Percentiles rank a stretch among this genome's conserved stretches.
Conservation (phyloP, 2,888 invertebrate species). For the Chaetogeoica ovagalla region DNA sequence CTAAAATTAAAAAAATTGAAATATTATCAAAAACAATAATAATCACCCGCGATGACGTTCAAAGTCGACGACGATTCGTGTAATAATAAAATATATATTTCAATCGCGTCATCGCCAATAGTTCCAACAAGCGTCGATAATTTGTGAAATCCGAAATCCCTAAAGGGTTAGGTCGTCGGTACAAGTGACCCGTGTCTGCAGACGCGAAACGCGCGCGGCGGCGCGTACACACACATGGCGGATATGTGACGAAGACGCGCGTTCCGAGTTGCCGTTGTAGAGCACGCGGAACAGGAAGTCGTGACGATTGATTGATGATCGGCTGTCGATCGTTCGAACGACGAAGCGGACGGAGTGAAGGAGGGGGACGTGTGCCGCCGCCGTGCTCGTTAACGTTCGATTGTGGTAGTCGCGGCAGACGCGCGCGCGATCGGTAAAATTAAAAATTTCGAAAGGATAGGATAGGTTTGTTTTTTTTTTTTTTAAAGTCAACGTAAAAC, state of each 20-base stretch:
- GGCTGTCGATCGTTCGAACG: conserved; percentile 37
- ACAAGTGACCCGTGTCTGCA: not conserved
- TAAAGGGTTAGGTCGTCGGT: conserved; percentile 14
- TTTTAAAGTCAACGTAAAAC: not conserved
- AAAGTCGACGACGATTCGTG: not conserved
- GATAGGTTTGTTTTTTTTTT: no score
- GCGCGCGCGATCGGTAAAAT: conserved; percentile 29
- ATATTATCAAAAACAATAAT: no score
- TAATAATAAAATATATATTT: not conserved
- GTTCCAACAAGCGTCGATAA: conserved; percentile 39
- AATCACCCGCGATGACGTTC: not conserved
- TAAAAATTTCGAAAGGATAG: conserved; percentile 14
- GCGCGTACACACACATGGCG: not conserved
- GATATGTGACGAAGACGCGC: conserved; percentile 30
- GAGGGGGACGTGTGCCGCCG: conserved; percentile 15
- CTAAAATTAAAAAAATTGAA: no score
- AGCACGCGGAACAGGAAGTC: conserved; percentile 49
- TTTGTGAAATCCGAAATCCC: conserved; percentile 43
- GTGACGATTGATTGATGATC: conserved; percentile 49
- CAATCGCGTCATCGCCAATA: not conserved
- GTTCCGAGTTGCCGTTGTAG: no score
- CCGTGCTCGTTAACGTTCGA: conserved; percentile 45
- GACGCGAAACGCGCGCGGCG: no score
- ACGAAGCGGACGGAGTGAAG: no score
- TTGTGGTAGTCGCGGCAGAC: conserved; percentile 11